phyloP scores from a whole-genome alignment of 1,140 invertebrate genomes.

The Agrypnia vestita region DNA sequence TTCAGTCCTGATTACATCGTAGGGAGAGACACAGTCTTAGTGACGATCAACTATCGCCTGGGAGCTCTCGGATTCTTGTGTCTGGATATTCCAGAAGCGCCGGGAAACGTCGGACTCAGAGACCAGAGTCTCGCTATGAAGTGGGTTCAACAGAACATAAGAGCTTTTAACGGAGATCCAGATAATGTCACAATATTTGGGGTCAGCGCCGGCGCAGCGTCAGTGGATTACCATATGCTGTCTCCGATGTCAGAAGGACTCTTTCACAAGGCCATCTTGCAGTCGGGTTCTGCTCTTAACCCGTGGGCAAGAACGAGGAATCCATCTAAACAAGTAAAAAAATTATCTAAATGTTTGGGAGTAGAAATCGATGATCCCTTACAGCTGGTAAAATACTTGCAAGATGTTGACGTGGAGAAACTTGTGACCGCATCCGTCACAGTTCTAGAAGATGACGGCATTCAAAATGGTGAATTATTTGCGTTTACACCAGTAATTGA shows the following conservation, averaged over 20 bases:
- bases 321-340: background rate
- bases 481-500: constrained; percentile 68
- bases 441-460: constrained; percentile 59
- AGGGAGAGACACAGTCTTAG: constrained; percentile 71
- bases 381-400: constrained; percentile 64
- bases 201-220: constrained; percentile 56
- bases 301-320: constrained; percentile 61
- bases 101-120: constrained; percentile 59
- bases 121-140: constrained; percentile 60
- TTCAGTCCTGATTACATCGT: constrained; percentile 64
- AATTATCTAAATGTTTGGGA: constrained; percentile 1
- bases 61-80: constrained; percentile 73
- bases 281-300: constrained; percentile 49
- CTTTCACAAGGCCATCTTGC: constrained; percentile 52
- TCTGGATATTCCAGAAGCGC: constrained; percentile 67
- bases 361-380: constrained; percentile 52
- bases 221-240: constrained; percentile 49
- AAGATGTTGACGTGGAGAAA: constrained; percentile 63
- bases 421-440: constrained; percentile 63
- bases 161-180: constrained; percentile 68
- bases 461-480: constrained; percentile 65
- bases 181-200: constrained; percentile 67
- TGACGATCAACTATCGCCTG: constrained; percentile 70
- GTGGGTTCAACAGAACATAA: constrained; percentile 73
- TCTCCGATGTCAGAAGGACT: constrained; percentile 44